Percentiles rank a stretch among this genome's conserved stretches.
Evolutionary conservation across 1,140 invertebrate genomes (phyloP).

Genomic region (Drosophila willistoni): DNA sequence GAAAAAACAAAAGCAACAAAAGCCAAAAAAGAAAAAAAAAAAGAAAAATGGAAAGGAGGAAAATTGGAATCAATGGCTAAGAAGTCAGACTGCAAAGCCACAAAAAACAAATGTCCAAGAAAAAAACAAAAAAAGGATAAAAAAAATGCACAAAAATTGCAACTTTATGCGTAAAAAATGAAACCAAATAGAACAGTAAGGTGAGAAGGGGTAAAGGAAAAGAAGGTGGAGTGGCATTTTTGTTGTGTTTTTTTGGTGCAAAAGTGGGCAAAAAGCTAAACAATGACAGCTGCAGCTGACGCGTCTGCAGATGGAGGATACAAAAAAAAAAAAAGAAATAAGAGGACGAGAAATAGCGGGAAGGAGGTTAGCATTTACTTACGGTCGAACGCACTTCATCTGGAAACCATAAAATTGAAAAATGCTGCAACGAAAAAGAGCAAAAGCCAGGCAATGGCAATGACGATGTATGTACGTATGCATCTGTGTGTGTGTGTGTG

Average conservation of each 20-base stretch:
- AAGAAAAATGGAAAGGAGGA: background rate
- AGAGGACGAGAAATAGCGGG: background rate
- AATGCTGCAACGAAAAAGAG: constrained; percentile 63
- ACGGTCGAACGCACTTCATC: constrained; percentile 79
- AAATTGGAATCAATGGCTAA: constrained; percentile 42
- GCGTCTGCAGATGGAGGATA: constrained; percentile 31
- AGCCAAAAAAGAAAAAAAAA: background rate
- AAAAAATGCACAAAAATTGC: constrained; percentile 39
- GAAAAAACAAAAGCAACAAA: constrained; percentile 14
- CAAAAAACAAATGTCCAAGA: constrained; percentile 35
- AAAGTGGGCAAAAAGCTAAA: constrained; percentile 71
- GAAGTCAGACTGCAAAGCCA: constrained; percentile 41
- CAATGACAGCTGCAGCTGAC: constrained; percentile 77
- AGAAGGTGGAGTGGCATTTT: constrained; percentile 8
- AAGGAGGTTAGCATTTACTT: constrained; percentile 60
- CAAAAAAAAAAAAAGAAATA: too few relatives aligned
- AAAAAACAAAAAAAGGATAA: constrained; percentile 16
- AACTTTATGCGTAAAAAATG: constrained; percentile 59
- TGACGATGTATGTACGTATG: constrained; percentile 38
- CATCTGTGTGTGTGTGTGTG: constrained; percentile 15
- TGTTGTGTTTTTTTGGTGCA: constrained; percentile 2
- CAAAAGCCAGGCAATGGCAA: constrained; percentile 45
- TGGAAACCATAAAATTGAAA: constrained; percentile 81
- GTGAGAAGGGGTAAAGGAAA: background rate
- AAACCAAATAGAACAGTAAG: constrained; percentile 15